Percentiles rank a stretch among this genome's conserved stretches.
Conservation (phyloP, 1,140 invertebrate genomes). For the Caenorhabditis latens region DNA sequence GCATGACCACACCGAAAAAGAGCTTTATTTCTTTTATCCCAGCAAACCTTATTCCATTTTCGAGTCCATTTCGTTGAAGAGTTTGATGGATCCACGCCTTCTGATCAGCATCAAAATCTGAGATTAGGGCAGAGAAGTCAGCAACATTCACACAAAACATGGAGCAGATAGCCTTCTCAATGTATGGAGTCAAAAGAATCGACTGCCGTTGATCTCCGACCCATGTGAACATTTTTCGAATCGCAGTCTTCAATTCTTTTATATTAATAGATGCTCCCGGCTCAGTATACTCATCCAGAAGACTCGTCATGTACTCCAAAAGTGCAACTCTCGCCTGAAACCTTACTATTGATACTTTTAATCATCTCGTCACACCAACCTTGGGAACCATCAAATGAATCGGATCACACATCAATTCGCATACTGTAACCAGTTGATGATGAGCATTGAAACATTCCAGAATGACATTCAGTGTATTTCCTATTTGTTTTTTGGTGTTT, state of each 20-base stretch:
- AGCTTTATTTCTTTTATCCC: too few species aligned
- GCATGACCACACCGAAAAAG: background rate
- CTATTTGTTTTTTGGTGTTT: slow-evolving; percentile 44
- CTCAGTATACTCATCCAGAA: slow-evolving; percentile 35
- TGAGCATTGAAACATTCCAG: slow-evolving; percentile 49
- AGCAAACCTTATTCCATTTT: slow-evolving; percentile 47
- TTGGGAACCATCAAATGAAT: slow-evolving; percentile 43
- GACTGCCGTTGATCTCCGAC: background rate
- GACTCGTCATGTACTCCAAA: slow-evolving; percentile 34
- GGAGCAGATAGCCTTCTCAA: slow-evolving; percentile 29
- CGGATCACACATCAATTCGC: slow-evolving; percentile 41
- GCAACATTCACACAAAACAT: slow-evolving; percentile 37
- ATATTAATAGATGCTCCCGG: slow-evolving; percentile 17
- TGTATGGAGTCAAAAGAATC: slow-evolving; percentile 11
- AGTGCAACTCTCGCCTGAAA: slow-evolving; percentile 20
- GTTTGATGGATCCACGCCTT: slow-evolving; percentile 22
- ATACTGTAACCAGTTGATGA: slow-evolving; percentile 41
- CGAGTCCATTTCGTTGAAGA: slow-evolving; percentile 29
- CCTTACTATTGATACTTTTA: background rate
- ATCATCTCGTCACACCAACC: background rate
- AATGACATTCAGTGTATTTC: slow-evolving; percentile 14
- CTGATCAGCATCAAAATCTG: background rate
- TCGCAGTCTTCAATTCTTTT: slow-evolving; percentile 8
- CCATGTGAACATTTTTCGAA: slow-evolving; percentile 29
- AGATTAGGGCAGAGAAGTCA: slow-evolving; percentile 12